These are phyloP conservation scores for Potamilus streckersoni DNA, from an alignment of 1,140 invertebrate genomes.

Conservation along the genomic window DNA sequence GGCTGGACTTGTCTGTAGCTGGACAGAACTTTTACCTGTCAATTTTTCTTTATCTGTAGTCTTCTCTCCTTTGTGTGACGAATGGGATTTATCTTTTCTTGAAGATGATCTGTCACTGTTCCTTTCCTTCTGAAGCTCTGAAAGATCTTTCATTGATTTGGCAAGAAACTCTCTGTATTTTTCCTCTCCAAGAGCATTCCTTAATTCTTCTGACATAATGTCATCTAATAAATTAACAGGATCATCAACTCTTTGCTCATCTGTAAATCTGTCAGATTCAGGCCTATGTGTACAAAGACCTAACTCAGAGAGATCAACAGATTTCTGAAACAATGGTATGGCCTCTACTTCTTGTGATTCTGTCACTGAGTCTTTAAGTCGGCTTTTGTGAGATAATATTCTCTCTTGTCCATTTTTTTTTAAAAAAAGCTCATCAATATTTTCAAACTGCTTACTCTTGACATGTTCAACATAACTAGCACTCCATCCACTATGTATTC, in stretches of 20 bases:
- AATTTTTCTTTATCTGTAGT: conserved; percentile 17
- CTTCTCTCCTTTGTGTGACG: background rate
- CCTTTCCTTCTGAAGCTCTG: conserved; percentile 32
- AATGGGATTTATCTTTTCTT: conserved; percentile 22
- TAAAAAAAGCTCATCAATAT: too few relatives aligned
- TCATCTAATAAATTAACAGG: conserved; percentile 31
- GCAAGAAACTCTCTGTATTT: conserved; percentile 44
- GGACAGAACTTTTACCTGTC: background rate
- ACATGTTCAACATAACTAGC: too few relatives aligned
- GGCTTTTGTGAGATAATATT: too few relatives aligned
- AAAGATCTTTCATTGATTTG: conserved; percentile 42
- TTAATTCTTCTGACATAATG: conserved; percentile 33
- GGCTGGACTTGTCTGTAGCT: too few relatives aligned
- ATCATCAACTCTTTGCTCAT: conserved; percentile 6
- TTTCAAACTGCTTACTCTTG: too few relatives aligned
- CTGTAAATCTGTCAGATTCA: conserved; percentile 16
- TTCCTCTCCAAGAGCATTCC: conserved; percentile 40
- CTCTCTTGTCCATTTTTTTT: too few relatives aligned
- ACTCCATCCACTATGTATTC: too few relatives aligned
- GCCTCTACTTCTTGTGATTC: conserved; percentile 21
- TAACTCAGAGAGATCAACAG: conserved; percentile 25
- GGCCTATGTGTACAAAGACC: conserved; percentile 46
- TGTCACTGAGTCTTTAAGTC: background rate
- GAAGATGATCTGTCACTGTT: conserved; percentile 27
- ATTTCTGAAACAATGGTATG: conserved; percentile 21